Evolutionary conservation across 2,797 vertebrate genomes (phyloP), one percentile per base, ranked within the genome.

Genomic region (Holocentrus rufus): DNA sequence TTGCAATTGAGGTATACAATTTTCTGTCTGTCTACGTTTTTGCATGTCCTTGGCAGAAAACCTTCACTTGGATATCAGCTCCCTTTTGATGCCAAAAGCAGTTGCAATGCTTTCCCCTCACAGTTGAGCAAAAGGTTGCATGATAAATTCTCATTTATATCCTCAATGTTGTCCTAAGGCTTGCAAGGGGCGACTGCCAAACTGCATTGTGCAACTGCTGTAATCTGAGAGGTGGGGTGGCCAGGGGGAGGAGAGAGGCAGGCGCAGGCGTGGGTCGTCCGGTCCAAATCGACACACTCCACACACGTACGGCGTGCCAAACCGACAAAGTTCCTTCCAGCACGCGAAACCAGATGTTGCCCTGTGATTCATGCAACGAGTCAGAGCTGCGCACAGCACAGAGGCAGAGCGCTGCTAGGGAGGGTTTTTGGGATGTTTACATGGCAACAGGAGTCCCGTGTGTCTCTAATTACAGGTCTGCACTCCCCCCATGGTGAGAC

Each of bases 301-400:
- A 76, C 88, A 86, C 84, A 85, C 83, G 63, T 39, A 80, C 74
- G n/a, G 53, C 30, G 60, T 83, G 89, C 89, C 87, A 91, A 89
- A 89, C 87, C 87, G 76, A 84, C 85, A 79, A 67, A 69, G 90
- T 83, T 87, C 85, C 84, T 88, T 90, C 88, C 86, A 88, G 84
- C 76, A 7, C 23, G 81, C 79, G 76, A 87, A 90, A 91, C 88
- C 93, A 93, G 91, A 94, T 93, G 92, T 94, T 91, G 84, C 81
- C 69, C 80, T 13, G 84, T 90, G 90, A 93, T 90, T 89, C 86
- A 90, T 86, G 79, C 54, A 62, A 74, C 69, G 69, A 85, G 80
- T 74, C 4, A 10, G 64, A 76, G 70, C 65, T 64, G 76, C 49
- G n/a, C n/a, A 18, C 68, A 47, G 79, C 80, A 27, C 71, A 65